phyloP scores from a whole-genome alignment of 2,113 vertebrate genomes.

The Oceanodroma tethys region DNA sequence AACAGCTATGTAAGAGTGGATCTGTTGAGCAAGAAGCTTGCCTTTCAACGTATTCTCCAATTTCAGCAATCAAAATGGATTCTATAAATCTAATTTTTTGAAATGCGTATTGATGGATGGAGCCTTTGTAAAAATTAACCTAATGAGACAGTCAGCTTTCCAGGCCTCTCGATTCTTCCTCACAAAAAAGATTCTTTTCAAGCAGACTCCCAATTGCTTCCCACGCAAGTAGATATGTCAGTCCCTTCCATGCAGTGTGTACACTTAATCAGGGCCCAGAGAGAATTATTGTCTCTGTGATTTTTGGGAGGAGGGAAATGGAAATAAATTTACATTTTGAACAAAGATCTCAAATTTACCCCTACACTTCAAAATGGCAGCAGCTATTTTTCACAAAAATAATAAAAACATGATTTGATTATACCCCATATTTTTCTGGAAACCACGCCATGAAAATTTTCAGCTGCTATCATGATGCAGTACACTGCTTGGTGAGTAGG shows the following conservation, averaged over 20 bases:
- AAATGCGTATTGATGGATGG: background rate
- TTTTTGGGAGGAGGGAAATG: background rate
- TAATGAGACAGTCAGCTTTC: background rate
- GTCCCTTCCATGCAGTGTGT: background rate
- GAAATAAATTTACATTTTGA: background rate
- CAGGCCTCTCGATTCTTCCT: background rate
- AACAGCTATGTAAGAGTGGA: background rate
- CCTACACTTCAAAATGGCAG: background rate
- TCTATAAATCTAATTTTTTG: background rate
- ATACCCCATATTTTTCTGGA: background rate
- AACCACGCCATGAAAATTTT: background rate
- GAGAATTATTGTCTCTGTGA: background rate
- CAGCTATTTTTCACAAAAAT: background rate
- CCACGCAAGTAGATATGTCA: fast-evolving
- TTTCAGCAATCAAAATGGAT: background rate
- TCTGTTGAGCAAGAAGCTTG: background rate
- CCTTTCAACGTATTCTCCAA: background rate
- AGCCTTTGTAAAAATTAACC: background rate
- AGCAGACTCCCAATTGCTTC: background rate
- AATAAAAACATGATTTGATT: background rate
- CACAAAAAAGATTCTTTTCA: background rate
- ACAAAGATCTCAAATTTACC: background rate
- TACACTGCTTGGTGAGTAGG: background rate
- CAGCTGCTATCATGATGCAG: fast-evolving
- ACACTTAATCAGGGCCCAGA: background rate